These are phyloP conservation scores for Sarcophaga bullata DNA, from an alignment of 1,140 invertebrate species.

Conservation along the genomic window DNA sequence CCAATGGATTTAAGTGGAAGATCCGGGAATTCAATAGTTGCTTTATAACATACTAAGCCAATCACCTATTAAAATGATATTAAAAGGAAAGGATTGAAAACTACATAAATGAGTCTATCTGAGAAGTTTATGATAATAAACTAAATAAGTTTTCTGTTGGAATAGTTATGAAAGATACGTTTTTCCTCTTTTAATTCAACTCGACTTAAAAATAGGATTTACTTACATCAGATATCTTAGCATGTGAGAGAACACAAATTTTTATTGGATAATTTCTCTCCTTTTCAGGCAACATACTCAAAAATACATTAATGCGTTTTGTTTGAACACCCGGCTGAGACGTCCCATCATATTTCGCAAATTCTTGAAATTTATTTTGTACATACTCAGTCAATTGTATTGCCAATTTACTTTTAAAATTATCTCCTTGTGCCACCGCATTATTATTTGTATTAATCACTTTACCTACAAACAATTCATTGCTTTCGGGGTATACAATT, in stretches of 20 bases:
- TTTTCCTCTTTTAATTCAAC: too few relatives aligned
- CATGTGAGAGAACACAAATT: conserved; percentile 81
- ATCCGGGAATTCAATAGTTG: conserved; percentile 73
- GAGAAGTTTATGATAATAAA: too few relatives aligned
- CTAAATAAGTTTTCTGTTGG: too few relatives aligned
- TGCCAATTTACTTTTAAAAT: conserved; percentile 71
- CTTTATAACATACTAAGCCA: conserved; percentile 90
- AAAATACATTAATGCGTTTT: conserved; percentile 85
- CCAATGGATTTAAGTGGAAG: conserved; percentile 70
- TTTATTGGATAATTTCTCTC: conserved; percentile 85
- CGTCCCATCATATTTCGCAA: conserved; percentile 91
- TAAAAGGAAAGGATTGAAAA: background rate
- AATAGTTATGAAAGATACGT: too few relatives aligned
- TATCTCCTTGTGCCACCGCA: background rate
- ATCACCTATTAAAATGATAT: conserved; percentile 70
- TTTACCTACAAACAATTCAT: conserved; percentile 73
- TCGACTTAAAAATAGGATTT: too few relatives aligned
- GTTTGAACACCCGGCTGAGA: conserved; percentile 80
- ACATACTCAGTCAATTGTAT: conserved; percentile 80
- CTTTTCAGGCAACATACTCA: conserved; percentile 84
- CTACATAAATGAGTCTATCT: too few relatives aligned
- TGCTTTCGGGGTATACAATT: conserved; percentile 67
- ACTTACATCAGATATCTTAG: conserved; percentile 81
- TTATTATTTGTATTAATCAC: conserved; percentile 50
- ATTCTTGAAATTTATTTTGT: conserved; percentile 88